Conservation (phyloP, 1,140 invertebrate genomes). For the Papilio polytes region DNA sequence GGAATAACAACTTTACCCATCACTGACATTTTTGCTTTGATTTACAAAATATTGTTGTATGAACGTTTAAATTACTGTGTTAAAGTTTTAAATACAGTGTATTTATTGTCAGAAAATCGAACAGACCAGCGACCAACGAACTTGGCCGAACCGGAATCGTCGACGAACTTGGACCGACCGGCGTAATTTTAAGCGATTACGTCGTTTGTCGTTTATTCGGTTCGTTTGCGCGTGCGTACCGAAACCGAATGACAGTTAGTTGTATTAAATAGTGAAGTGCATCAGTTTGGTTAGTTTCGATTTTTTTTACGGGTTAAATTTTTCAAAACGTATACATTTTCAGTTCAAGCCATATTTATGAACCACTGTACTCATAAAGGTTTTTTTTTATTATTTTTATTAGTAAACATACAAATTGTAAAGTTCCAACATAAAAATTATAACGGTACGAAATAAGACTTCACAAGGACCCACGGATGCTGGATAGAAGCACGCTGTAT, state of each 20-base stretch:
- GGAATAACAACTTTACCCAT: conserved; percentile 71
- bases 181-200: conserved; percentile 1
- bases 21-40: conserved; percentile 63
- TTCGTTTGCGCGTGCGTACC: not conserved
- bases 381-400: too few relatives aligned
- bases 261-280: not conserved
- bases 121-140: not conserved
- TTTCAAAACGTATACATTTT: too few relatives aligned
- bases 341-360: too few relatives aligned
- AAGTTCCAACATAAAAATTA: too few relatives aligned
- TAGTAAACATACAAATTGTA: too few relatives aligned
- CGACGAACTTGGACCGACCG: not conserved
- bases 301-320: too few relatives aligned
- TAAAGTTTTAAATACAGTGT: not conserved
- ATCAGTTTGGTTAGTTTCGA: not conserved
- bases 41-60: not conserved
- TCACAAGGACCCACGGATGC: too few relatives aligned
- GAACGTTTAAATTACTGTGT: not conserved
- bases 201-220: not conserved
- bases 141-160: not conserved
- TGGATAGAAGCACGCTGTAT: too few relatives aligned
- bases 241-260: not conserved
- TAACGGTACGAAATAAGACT: too few relatives aligned
- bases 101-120: not conserved
- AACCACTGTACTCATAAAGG: too few relatives aligned